Base-by-base conservation (phyloP, 2,113 vertebrate genomes). In the Platycercus adscitus region DNA sequence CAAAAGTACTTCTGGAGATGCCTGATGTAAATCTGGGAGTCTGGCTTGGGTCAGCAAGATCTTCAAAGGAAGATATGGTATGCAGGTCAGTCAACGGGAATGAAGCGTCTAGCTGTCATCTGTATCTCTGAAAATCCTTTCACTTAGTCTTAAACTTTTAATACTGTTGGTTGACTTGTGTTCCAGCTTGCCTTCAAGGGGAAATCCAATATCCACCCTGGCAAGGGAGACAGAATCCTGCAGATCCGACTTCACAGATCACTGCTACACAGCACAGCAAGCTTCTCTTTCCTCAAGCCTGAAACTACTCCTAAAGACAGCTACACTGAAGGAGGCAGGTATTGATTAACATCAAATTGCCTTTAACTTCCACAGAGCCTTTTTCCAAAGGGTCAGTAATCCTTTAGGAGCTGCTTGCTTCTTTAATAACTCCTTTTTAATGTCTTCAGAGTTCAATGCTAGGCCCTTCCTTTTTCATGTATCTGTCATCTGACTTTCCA, bases 101-200 rank as follows among this genome's bases (percentile, higher is more conserved):
- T 39, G 71, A 91, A 87, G 95, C 2, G 0, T 89, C 63, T 43
- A 65, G 33, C 78, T 95, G 78, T 77, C 89, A 85, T 43, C 88
- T 81, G 14, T 81, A 23, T 70, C 72, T 86, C 55, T 66, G 80
- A 86, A 89, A 89, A 86, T 65, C 31, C 69, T 71, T 92, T 84
- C 65, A 39, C 64, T 75, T 82, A 64, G 43, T 55, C 56, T 85
- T 93, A 86, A 96, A 93, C 92, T 81, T 94, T 76, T 29, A 86
- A 46, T 91, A 72, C 55, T 72, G 52, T 52, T 79, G 86, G 65
- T 86, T 96, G 88, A 88, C 88, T 94, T 95, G 65, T 84, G 73
- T 94, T 95, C 78, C 83, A 75, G 69, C 56, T 92, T 93, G 92
- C 82, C 90, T 94, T 82, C 50, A 72, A 73, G 81, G 83, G 55